Evolutionary conservation across 2,113 vertebrate species (phyloP).

Genomic region (Alces alces): DNA sequence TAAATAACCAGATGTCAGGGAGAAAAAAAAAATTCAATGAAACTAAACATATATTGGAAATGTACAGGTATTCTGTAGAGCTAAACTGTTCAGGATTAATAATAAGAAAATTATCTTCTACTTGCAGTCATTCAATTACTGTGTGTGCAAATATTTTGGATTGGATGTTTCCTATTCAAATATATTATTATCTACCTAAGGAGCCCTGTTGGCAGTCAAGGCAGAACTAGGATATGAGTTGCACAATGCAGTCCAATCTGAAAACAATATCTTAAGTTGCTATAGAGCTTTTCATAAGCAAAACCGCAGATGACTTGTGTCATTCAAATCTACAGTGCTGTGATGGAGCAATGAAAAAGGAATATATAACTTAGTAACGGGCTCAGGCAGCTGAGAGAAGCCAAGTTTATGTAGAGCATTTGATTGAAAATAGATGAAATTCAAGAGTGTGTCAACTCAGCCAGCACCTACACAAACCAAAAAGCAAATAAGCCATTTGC

Average conservation of each 20-base stretch:
- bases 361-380: slow-evolving; percentile 56
- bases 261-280: slow-evolving; percentile 63
- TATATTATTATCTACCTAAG: slow-evolving; percentile 65
- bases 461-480: slow-evolving; percentile 48
- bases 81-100: slow-evolving; percentile 76
- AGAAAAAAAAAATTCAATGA: slow-evolving; percentile 68
- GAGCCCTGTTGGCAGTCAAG: slow-evolving; percentile 54
- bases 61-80: slow-evolving; percentile 69
- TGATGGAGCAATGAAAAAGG: slow-evolving; percentile 55
- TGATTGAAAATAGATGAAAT: slow-evolving; percentile 60
- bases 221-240: slow-evolving; percentile 67
- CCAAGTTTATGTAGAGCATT: slow-evolving; percentile 58
- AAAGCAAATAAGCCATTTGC: slow-evolving; percentile 68
- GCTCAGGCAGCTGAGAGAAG: slow-evolving; percentile 37
- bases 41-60: slow-evolving; percentile 68
- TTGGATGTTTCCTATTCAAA: slow-evolving; percentile 69
- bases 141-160: slow-evolving; percentile 75
- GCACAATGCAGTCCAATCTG: slow-evolving; percentile 38
- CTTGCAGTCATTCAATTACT: slow-evolving; percentile 77
- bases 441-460: slow-evolving; percentile 26
- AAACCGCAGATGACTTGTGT: slow-evolving; percentile 60
- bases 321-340: slow-evolving; percentile 41
- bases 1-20: slow-evolving; percentile 78
- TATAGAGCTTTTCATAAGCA: slow-evolving; percentile 68
- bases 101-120: slow-evolving; percentile 80